Base-by-base conservation (phyloP, 2,888 invertebrate species). In the Dioctria linearis region DNA sequence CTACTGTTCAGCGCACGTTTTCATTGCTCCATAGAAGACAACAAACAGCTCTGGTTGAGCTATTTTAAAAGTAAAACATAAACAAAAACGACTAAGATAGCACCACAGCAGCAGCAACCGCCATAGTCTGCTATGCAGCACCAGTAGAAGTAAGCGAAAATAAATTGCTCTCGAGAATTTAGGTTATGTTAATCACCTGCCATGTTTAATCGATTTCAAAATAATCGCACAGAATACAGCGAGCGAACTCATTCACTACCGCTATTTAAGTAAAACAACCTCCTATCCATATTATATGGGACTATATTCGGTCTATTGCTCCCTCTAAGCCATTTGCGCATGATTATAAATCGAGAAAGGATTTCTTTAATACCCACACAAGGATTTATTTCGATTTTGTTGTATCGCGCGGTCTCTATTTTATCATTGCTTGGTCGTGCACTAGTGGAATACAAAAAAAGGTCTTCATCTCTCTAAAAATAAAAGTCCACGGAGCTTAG, bases 111-210 rank as follows among this genome's bases (percentile, higher is more conserved):
- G 57, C 76, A 61, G 42, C 40, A n/a, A n/a, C n/a, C 42, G 59
- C 46, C 9, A 4, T 8, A 63, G 49, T 63, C 13, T 63, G 40
- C 63, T 25, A 0, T 25, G 57, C 76, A 61, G 42, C 40, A n/a
- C n/a, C n/a, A 61, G 59, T 46, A 46, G 5, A 46, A 63, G 49
- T 63, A 61, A 76, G 40, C 63, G 54, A 66, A 66, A 66, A 25
- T 25, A 25, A 25, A 66, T 66, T 42, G 65, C 25, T 65, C 40
- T 13, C 37, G 46, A n/a, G 79, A 69, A 79, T 69, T 79, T 79
- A 69, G 79, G 79, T 79, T 79, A 79, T 69, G 79, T 79, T 69
- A 71, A 79, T 79, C 79, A 79, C 79, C 69, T 71, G 79, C 79
- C 79, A 79, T 79, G 71, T 79, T 79, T 61, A 61, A 79, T 71